Conservation (phyloP, 2,797 vertebrate genomes). For the Aphelocoma californica region DNA sequence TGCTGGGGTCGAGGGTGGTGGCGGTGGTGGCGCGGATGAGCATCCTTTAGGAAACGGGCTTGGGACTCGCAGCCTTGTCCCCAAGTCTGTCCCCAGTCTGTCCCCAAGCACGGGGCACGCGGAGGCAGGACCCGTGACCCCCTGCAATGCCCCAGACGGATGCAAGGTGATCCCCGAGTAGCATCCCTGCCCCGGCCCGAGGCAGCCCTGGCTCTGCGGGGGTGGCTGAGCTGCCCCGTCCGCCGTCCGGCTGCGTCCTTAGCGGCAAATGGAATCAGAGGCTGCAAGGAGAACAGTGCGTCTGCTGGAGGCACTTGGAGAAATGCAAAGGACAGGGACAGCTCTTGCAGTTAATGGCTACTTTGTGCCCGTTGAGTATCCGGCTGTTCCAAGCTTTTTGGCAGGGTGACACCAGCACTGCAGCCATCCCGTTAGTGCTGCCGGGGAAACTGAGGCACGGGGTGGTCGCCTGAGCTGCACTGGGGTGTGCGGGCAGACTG, state of each 20-base stretch:
- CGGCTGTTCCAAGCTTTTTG: background rate
- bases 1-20: background rate
- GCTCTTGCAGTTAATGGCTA: background rate
- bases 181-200: background rate
- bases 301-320: background rate
- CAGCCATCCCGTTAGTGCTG: background rate
- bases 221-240: background rate
- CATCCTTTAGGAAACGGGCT: background rate
- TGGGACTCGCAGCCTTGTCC: background rate
- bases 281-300: background rate
- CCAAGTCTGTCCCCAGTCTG: background rate
- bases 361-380: background rate
- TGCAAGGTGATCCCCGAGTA: background rate
- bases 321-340: background rate
- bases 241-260: background rate
- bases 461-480: background rate
- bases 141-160: background rate
- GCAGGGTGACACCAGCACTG: background rate
- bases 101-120: background rate
- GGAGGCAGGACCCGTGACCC: background rate
- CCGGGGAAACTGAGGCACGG: slow-evolving; percentile 43
- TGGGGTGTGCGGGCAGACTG: fast-evolving
- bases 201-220: background rate
- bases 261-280: background rate
- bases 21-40: background rate